Base-by-base conservation (phyloP, 2,888 invertebrate genomes). In the Congeria kusceri region DNA sequence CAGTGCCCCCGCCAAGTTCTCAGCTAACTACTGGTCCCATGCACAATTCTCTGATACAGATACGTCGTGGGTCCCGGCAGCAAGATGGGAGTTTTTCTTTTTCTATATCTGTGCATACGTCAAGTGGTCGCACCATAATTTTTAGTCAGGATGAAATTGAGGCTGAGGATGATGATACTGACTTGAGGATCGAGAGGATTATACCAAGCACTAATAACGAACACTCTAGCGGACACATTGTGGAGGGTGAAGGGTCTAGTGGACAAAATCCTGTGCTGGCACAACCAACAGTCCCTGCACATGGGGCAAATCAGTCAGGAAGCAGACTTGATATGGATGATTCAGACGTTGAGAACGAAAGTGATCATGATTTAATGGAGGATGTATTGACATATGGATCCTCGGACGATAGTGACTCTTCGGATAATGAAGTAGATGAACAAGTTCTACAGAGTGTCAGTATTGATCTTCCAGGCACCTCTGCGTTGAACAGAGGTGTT, bases 71-170 rank as follows among this genome's bases (percentile, higher is more conserved):
- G 11, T 62, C 80, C 9, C 58, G 80, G 3, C 71, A 75, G 25
- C 62, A 68, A 20, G 73, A 78, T 47, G 83, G 83, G 11, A 67
- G 76, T 11, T 78, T 80, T 57, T 83, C 83, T 15, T 76, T 80
- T 28, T 80, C 83, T 4, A 80, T 83, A 39, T 83, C 84, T 27
- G 81, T 81, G 23, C 80, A 84, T 62, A 81, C 84, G 25, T 73
- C 79, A 13, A 77, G 68, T 53, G 84, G 81, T 13, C 61, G 72
- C 44, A 84, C 80, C 32, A 84, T 81, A 13, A 65, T 80, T 25
- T 84, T 80, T 62, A 75, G 74, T 58, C 79, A 84, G 29, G 71
- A 72, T 39, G 84, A 84, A 29, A 32, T 83, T 5, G 79, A 79
- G 29, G 73, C 79, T 32, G 78, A 78, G 62, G 73, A 72, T 46